Percentiles rank a stretch among this genome's conserved stretches.
Evolutionary conservation across 1,140 invertebrate species (phyloP).

Genomic region (Wiebesia pumilae): DNA sequence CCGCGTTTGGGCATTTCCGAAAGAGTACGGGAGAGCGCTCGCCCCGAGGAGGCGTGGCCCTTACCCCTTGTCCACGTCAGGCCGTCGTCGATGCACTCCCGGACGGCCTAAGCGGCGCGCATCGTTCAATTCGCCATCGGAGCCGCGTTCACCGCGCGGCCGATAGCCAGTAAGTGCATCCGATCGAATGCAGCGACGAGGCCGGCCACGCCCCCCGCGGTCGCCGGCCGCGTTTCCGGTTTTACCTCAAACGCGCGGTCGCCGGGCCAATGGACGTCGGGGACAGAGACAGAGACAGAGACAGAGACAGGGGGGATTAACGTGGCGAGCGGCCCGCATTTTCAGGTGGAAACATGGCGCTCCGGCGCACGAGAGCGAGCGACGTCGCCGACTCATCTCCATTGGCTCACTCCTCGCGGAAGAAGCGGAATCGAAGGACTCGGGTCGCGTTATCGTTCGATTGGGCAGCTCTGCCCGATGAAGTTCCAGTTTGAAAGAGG

Average conservation of each 20-base stretch:
- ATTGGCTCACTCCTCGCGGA: too few species aligned
- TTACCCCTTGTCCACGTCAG: neutral
- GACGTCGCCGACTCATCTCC: too few species aligned
- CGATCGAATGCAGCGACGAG: slow-evolving; percentile 60
- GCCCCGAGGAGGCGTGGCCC: slow-evolving; percentile 27
- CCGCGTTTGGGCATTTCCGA: neutral
- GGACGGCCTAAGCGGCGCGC: slow-evolving; percentile 45
- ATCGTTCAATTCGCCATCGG: slow-evolving; percentile 62
- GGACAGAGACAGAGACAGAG: slow-evolving; percentile 14
- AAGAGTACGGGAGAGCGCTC: neutral
- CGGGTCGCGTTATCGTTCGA: too few species aligned
- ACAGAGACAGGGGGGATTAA: neutral
- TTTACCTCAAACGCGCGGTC: slow-evolving; percentile 53
- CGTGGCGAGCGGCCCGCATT: neutral
- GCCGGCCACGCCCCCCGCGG: slow-evolving; percentile 59
- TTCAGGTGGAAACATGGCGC: slow-evolving; percentile 38
- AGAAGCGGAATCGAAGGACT: too few species aligned
- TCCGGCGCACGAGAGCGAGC: too few species aligned
- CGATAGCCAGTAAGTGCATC: slow-evolving; percentile 60
- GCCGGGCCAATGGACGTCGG: slow-evolving; percentile 57
- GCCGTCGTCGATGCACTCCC: neutral
- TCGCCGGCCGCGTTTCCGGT: slow-evolving; percentile 60
- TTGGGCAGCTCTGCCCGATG: too few species aligned
- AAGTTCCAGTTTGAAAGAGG: too few species aligned
- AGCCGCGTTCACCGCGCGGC: slow-evolving; percentile 59